These are phyloP conservation scores for Rissa tridactyla DNA, from an alignment of 2,113 vertebrate genomes.

Conservation along the genomic window DNA sequence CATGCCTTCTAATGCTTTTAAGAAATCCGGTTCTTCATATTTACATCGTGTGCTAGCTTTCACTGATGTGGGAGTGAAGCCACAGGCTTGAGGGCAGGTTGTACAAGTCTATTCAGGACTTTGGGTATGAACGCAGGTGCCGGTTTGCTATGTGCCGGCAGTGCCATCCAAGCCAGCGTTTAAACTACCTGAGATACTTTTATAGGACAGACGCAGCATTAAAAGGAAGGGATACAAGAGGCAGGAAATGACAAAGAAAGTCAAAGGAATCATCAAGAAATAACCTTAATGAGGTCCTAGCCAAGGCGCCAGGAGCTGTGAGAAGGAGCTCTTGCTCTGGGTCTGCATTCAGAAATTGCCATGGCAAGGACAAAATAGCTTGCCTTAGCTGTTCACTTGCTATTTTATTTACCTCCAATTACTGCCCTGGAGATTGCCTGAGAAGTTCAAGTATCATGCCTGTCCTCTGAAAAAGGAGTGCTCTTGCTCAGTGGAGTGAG, in stretches of 20 bases:
- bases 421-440: background rate
- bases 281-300: background rate
- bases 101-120: background rate
- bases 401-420: slow-evolving; percentile 2
- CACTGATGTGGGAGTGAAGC: background rate
- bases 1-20: background rate
- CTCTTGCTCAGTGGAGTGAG: background rate
- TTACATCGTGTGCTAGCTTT: background rate
- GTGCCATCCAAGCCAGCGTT: background rate
- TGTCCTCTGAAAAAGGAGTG: background rate
- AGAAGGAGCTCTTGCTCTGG: background rate
- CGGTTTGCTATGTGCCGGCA: accelerated
- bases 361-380: background rate
- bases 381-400: background rate
- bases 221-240: background rate
- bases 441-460: background rate
- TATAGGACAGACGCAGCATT: background rate
- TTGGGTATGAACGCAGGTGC: background rate
- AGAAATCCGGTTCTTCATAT: background rate
- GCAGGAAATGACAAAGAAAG: background rate
- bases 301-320: background rate
- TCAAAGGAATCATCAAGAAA: background rate
- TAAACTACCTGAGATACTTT: background rate
- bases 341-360: background rate
- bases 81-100: background rate